These are phyloP conservation scores for Manacus vitellinus DNA, from an alignment of 2,113 vertebrate species.

Conservation along the genomic window DNA sequence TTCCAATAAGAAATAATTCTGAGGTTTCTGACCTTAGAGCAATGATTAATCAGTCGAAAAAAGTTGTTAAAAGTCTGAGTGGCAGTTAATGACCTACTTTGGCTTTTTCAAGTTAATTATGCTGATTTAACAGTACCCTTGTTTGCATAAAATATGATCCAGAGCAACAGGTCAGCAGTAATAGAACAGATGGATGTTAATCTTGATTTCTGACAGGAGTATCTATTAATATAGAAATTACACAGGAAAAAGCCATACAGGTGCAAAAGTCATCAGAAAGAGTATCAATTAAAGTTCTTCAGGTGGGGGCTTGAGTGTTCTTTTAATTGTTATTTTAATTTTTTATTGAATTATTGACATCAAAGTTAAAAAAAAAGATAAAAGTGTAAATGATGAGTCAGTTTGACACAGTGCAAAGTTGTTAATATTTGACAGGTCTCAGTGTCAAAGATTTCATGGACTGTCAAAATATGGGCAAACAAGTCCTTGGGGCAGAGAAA, in stretches of 20 bases:
- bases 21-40: slow-evolving; percentile 10
- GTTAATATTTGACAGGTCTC: slow-evolving; percentile 88
- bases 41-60: slow-evolving; percentile 20
- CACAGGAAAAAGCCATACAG: not conserved
- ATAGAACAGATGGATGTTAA: slow-evolving; percentile 40
- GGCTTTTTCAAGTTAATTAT: slow-evolving; percentile 48
- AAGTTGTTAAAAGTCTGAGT: slow-evolving; percentile 22
- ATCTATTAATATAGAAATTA: not conserved
- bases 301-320: not conserved
- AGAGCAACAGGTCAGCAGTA: slow-evolving; percentile 41
- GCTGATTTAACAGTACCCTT: slow-evolving; percentile 43
- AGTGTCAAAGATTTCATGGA: slow-evolving; percentile 86
- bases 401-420: slow-evolving; percentile 75
- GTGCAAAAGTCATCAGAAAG: not conserved
- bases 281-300: slow-evolving; percentile 29
- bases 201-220: slow-evolving; percentile 11
- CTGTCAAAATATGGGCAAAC: slow-evolving; percentile 88
- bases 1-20: not conserved
- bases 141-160: slow-evolving; percentile 49
- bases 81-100: slow-evolving; percentile 34
- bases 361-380: slow-evolving; percentile 71
- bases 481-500: slow-evolving; percentile 83
- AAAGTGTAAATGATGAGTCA: slow-evolving; percentile 71
- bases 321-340: slow-evolving; percentile 34
- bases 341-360: slow-evolving; percentile 71